Evolutionary conservation across 2,797 vertebrate genomes (phyloP).

Genomic region (Phalanger gymnotis): DNA sequence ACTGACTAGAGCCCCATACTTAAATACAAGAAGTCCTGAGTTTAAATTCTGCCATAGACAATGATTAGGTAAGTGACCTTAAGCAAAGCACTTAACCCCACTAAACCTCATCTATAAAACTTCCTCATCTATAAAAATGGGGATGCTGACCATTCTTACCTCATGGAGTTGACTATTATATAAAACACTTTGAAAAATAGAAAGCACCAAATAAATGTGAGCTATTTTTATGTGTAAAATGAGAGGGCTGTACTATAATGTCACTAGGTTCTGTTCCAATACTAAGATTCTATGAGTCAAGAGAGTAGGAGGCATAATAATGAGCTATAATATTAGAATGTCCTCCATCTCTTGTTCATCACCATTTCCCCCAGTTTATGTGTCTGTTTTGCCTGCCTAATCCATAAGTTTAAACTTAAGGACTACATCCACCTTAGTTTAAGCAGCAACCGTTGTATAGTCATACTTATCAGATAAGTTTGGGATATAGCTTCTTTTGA

Average conservation of each 20-base stretch:
- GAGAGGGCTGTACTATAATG: neutral
- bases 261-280: neutral
- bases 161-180: neutral
- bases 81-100: constrained; percentile 2
- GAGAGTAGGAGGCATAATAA: neutral
- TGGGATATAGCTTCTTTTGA: neutral
- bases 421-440: neutral
- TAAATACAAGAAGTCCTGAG: neutral
- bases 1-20: neutral
- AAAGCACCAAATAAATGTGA: neutral
- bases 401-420: neutral
- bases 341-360: neutral
- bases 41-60: neutral
- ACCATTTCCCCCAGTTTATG: neutral
- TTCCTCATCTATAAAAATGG: too few relatives aligned
- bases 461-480: neutral
- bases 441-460: neutral
- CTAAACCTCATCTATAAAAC: neutral
- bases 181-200: neutral
- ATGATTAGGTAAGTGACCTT: neutral
- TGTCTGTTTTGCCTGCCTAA: neutral
- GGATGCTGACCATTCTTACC: neutral
- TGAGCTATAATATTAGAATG: neutral
- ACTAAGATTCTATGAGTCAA: neutral
- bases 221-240: constrained; percentile 8